These are phyloP conservation scores for Mechanitis mazaeus DNA, from an alignment of 2,888 invertebrate genomes.

Conservation along the genomic window DNA sequence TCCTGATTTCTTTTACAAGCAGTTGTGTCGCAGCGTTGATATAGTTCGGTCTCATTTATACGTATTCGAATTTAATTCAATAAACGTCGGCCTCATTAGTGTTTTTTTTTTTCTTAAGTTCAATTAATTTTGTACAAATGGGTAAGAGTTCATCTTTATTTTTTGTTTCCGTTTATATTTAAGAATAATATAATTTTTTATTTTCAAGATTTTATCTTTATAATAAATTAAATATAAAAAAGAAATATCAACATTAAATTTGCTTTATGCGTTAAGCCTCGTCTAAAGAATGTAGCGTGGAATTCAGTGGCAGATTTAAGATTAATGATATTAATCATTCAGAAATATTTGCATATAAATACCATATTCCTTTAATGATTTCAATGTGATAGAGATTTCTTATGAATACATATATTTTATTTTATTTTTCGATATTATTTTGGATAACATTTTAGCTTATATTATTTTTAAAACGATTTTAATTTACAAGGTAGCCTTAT, in stretches of 20 bases:
- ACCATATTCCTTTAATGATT: slow-evolving; percentile 52
- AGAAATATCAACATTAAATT: slow-evolving; percentile 44
- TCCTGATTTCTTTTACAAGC: slow-evolving; percentile 41
- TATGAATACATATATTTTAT: slow-evolving; percentile 35
- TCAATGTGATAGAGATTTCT: slow-evolving; percentile 49
- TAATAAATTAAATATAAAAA: slow-evolving; percentile 29
- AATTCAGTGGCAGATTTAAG: slow-evolving; percentile 72
- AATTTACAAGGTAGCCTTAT: neutral
- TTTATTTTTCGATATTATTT: slow-evolving; percentile 23
- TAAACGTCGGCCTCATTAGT: slow-evolving; percentile 18
- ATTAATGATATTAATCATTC: slow-evolving; percentile 64
- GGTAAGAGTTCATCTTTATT: slow-evolving; percentile 33
- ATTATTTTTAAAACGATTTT: slow-evolving; percentile 20
- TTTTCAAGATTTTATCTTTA: slow-evolving; percentile 20
- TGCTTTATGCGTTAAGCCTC: slow-evolving; percentile 54
- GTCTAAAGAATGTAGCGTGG: slow-evolving; percentile 44
- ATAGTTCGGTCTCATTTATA: slow-evolving; percentile 38
- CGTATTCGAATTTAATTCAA: slow-evolving; percentile 28
- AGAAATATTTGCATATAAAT: slow-evolving; percentile 54
- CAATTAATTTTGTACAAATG: slow-evolving; percentile 31
- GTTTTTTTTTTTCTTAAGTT: slow-evolving; percentile 26
- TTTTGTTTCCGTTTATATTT: slow-evolving; percentile 14
- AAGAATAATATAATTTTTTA: slow-evolving; percentile 20
- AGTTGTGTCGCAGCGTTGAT: slow-evolving; percentile 40
- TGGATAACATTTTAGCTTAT: slow-evolving; percentile 19